Evolutionary conservation across 2,888 invertebrate species (phyloP), one percentile per base, ranked within the genome.

Genomic region (Euplexia lucipara): DNA sequence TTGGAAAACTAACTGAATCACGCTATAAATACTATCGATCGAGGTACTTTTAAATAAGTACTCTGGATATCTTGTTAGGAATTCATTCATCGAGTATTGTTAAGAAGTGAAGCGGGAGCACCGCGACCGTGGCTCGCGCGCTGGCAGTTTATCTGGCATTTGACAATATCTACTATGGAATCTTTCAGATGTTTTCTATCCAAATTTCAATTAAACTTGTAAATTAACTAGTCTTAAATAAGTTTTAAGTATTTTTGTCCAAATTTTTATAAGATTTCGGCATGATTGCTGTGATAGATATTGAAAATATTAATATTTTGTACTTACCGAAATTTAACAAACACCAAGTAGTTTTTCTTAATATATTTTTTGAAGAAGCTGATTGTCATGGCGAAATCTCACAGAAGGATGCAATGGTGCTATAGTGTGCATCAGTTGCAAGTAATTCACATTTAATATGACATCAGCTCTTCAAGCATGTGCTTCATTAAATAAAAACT

Each of bases 151-250:
- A 85, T 84, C 86, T 86, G 84, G 78, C 78, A 78, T 82, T 82
- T 78, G 79, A 77, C 79, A 83, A 72, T 77, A 72, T 80, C 61
- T 82, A 74, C 75, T 66, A 70, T 76, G 83, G 81, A 83, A 85
- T 86, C 78, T 84, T 79, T 79, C 75, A 76, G 70, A 78, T 73
- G 78, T 81, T 75, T 82, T 63, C 7, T 81, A 82, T 71, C 82
- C 77, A 78, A 83, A 83, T 70, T 81, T 75, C 70, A 81, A 69
- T 85, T 76, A 75, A 83, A 82, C 85, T 83, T 88, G 86, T 86
- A 84, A 86, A 85, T 87, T 86, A 91, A 86, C 90, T 91, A 91
- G 92, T 91, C 91, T 87, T 85, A 83, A 84, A 80, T 88, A 85
- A 86, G 83, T 82, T 83, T 86, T 86, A 88, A 87, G 87, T 81